phyloP scores from a whole-genome alignment of 30 jellyfish, hydroid and myxozoan genomes.

The Aurelia sp. region DNA sequence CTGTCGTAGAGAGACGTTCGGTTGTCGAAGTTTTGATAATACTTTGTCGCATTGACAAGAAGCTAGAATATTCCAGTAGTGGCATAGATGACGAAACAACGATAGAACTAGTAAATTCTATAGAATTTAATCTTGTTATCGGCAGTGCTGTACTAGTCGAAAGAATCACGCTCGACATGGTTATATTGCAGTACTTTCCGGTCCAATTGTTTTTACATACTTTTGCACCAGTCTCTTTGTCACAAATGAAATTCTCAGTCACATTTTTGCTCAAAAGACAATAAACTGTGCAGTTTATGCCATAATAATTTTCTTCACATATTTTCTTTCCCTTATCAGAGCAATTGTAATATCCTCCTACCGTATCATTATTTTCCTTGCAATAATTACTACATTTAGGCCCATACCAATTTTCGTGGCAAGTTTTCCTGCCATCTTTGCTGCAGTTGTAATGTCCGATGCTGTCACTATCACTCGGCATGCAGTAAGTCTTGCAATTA shows the following conservation, averaged over 20 bases:
- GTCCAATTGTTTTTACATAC: constrained; percentile 41
- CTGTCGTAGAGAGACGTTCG: neutral
- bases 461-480: constrained; percentile 31
- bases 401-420: constrained; percentile 71
- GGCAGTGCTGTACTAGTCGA: neutral
- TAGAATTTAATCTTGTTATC: too few species aligned
- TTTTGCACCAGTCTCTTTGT: constrained; percentile 54
- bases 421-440: constrained; percentile 39
- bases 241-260: constrained; percentile 35
- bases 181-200: constrained; percentile 48
- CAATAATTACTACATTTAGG: constrained; percentile 45
- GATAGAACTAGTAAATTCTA: too few species aligned
- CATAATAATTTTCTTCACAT: constrained; percentile 47
- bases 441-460: constrained; percentile 68
- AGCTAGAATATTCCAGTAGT: neutral
- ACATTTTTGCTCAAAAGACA: neutral
- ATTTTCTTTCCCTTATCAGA: constrained; percentile 23
- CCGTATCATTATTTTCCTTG: constrained; percentile 15
- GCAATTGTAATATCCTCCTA: constrained; percentile 26
- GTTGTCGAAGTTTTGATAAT: neutral
- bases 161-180: neutral
- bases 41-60: neutral
- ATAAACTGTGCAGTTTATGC: constrained; percentile 53
- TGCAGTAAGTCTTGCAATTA: constrained; percentile 53
- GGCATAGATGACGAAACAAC: too few species aligned